Evolutionary conservation across 1,140 invertebrate species (phyloP).

Genomic region (Dendrolimus punctatus): DNA sequence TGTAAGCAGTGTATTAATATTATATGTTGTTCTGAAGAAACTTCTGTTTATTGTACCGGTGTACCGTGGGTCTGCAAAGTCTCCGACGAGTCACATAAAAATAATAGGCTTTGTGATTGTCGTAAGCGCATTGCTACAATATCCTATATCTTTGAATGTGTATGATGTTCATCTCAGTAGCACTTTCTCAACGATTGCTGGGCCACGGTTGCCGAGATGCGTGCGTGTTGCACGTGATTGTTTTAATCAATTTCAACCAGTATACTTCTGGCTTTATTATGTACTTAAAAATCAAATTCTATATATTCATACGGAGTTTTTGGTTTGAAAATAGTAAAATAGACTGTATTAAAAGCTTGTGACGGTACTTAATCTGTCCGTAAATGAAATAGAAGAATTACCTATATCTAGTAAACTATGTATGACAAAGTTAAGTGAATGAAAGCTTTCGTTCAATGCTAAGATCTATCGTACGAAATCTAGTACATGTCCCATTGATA

Average conservation of each 20-base stretch:
- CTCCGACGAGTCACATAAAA: conserved; percentile 47
- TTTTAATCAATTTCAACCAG: conserved; percentile 26
- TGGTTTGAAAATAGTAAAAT: too few relatives aligned
- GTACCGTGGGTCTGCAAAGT: conserved; percentile 3
- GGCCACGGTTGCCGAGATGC: conserved; percentile 10
- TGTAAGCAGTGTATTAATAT: too few relatives aligned
- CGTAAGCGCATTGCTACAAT: conserved; percentile 24
- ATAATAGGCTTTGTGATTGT: conserved; percentile 57
- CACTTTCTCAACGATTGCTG: conserved; percentile 41
- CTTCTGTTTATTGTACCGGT: conserved; percentile 18
- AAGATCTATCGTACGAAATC: conserved; percentile 19
- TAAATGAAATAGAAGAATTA: too few relatives aligned
- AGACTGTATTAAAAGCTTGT: too few relatives aligned
- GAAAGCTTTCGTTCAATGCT: conserved; percentile 18
- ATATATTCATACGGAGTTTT: too few relatives aligned
- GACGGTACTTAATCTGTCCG: too few relatives aligned
- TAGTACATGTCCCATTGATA: conserved; percentile 31
- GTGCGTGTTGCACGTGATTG: conserved; percentile 30
- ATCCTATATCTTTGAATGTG: conserved; percentile 15
- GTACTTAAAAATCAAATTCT: too few relatives aligned
- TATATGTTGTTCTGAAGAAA: too few relatives aligned
- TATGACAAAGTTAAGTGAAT: neutral
- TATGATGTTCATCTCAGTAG: conserved; percentile 41
- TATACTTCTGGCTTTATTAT: too few relatives aligned
- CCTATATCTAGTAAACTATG: too few relatives aligned